Percentiles rank a stretch among this genome's conserved stretches.
Conservation (phyloP, 2,797 vertebrate genomes). For the Hephaestus fuliginosus region DNA sequence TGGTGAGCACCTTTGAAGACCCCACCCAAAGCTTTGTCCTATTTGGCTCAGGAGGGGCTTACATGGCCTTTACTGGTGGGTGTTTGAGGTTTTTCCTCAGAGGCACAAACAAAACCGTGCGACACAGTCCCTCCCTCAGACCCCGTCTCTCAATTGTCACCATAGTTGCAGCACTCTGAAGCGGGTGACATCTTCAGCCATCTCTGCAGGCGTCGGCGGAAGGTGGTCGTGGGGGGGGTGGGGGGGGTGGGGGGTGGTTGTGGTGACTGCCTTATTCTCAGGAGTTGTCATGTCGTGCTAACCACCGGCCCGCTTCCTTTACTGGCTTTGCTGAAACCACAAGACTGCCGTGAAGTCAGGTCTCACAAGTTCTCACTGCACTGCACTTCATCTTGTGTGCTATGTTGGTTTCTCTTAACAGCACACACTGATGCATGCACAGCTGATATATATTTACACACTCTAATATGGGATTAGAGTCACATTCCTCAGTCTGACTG, state of each 20-base stretch:
- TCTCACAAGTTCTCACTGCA: slow-evolving; percentile 20
- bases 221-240: slow-evolving; percentile 25
- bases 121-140: neutral
- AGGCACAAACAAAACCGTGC: neutral
- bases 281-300: neutral
- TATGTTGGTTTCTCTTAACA: neutral
- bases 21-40: slow-evolving; percentile 60
- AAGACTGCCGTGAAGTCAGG: neutral
- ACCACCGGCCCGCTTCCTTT: slow-evolving; percentile 24
- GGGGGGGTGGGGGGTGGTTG: slow-evolving; percentile 2
- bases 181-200: neutral
- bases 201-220: slow-evolving; percentile 39
- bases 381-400: neutral
- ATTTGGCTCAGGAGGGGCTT: slow-evolving; percentile 17
- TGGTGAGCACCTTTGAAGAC: slow-evolving; percentile 45
- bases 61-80: neutral
- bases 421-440: neutral
- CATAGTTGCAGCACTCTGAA: slow-evolving; percentile 15
- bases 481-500: neutral
- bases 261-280: slow-evolving; percentile 33
- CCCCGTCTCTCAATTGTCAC: neutral
- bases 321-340: slow-evolving; percentile 28
- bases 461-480: neutral
- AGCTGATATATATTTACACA: slow-evolving; percentile 22
- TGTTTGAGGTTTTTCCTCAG: neutral